Evolutionary conservation across 2,113 vertebrate species (phyloP), one percentile per base, ranked within the genome.

Genomic region (Atherinomorus stipes): DNA sequence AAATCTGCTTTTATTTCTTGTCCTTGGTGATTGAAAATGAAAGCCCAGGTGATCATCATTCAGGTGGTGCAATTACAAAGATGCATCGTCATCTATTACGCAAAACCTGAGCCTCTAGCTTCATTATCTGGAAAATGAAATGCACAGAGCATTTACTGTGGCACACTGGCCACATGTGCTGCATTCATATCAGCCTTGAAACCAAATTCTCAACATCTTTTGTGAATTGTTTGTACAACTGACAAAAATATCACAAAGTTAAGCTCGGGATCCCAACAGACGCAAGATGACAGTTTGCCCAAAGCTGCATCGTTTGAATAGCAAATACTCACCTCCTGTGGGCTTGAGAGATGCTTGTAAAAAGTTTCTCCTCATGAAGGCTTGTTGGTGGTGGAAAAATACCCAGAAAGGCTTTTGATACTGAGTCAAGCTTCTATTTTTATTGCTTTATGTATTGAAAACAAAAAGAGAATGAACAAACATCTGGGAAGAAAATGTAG

Each of bases 1-100:
- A 68, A 56, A 63, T 44, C 45, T 47, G 11, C 11, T 28, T 34
- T 53, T 12, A 59, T 52, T 31, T 64, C 8, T 22, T 50, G 10
- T 53, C 26, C 50, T 53, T 1, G 0, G 0, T 7, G n/a, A 78
- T 65, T 61, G 47, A 79, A 69, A 44, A 65, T 65, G 2, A 37
- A 34, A 49, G 21, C 21, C 4, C 51, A n/a, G 25, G 8, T 11
- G 15, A 25, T 69, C 42, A 81, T 78, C 62, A 42, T 61, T 71
- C 61, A 54, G 34, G 69, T 51, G 56, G 13, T 9, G 44, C 59
- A 58, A 76, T 44, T 82, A 69, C 37, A 79, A 73, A 80, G 62
- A 1, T 61, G 69, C 72, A 58, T 12, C 1, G 15, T 56, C 63
- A 57, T 64, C 34, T 11, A 34, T 82, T 68, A 12, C 31, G 59